These are phyloP conservation scores for Trichogramma pretiosum DNA, from an alignment of 1,140 invertebrate genomes.

Conservation along the genomic window DNA sequence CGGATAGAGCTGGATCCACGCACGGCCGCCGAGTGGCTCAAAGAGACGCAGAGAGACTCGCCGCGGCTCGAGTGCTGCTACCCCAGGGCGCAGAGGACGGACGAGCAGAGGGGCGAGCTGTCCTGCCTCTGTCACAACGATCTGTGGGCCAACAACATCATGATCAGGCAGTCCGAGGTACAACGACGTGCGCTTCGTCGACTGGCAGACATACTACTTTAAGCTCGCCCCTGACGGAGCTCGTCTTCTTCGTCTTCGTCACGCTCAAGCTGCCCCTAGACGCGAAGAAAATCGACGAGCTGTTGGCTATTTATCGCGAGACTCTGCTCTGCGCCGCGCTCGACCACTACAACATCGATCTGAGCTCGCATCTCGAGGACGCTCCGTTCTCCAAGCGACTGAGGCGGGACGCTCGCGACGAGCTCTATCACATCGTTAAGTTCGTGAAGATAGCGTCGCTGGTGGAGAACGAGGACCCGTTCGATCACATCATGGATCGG, in stretches of 20 bases:
- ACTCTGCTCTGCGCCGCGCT: constrained; percentile 16
- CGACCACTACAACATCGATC: constrained; percentile 22
- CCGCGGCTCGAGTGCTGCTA: background rate
- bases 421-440: constrained; percentile 31
- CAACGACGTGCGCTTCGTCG: constrained; percentile 52
- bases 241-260: constrained; percentile 51
- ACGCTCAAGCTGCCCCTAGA: constrained; percentile 42
- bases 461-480: constrained; percentile 17
- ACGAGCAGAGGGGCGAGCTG: constrained; percentile 44
- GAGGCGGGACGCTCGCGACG: constrained; percentile 17
- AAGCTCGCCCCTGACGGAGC: constrained; percentile 46
- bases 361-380: constrained; percentile 23
- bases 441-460: constrained; percentile 35
- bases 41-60: background rate
- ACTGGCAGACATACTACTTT: constrained; percentile 55
- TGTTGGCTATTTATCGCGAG: constrained; percentile 47
- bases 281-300: constrained; percentile 41
- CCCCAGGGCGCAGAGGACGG: constrained; percentile 10
- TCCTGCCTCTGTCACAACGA: constrained; percentile 50
- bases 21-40: background rate
- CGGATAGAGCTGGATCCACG: no score
- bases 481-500: no score
- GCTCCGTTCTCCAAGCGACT: constrained; percentile 25
- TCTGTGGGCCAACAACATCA: constrained; percentile 56
- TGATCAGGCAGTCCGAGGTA: constrained; percentile 41